Evolutionary conservation across 1,140 invertebrate species (phyloP), one percentile per base, ranked within the genome.

Genomic region (Aradophagus sp.): DNA sequence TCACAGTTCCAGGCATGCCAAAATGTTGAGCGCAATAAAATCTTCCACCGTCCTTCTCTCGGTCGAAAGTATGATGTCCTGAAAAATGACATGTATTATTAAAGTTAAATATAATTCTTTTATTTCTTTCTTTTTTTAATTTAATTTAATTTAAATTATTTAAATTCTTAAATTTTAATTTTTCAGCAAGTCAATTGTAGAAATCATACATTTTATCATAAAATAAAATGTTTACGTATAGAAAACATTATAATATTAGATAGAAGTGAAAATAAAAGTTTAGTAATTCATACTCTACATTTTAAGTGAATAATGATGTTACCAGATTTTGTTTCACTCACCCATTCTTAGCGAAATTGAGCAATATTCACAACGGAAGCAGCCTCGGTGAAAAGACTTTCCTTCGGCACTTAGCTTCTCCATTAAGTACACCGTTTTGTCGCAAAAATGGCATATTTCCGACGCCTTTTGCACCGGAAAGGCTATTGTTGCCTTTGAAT

Each of bases 1-100:
- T 85, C 55, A 86, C 82, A 8, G 83, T 86, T 75, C 88, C 89
- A 23, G 88, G 83, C 77, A 91, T 80, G 38, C 91, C 90, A 79
- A 90, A 93, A 80, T 96, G 94, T 76, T 94, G 92, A 14, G 90
- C 88, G 78, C 94, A 96, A 80, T 93, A 95, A 80, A 96, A 95
- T 44, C 90, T 87, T 14, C 89, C 87, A 10, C 90, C 91, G 74
- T 90, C 89, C 19, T 90, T 89, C 48, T 93, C 92, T 12, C 91
- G 87, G 82, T 94, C 93, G 78, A 92, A 94, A 20, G 89, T 88
- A 69, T 93, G 93, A 71, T 91, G 89, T 34, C 88, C 89, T 89
- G 50, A 31, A 80, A 77, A n/a, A n/a, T n/a, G n/a, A n/a, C n/a
- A n/a, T n/a, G n/a, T n/a, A n/a, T 11, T 41, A 65, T 31, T 8